Evolutionary conservation across 2,113 vertebrate species (phyloP), one percentile per base, ranked within the genome.

Genomic region (Leiothrix lutea): DNA sequence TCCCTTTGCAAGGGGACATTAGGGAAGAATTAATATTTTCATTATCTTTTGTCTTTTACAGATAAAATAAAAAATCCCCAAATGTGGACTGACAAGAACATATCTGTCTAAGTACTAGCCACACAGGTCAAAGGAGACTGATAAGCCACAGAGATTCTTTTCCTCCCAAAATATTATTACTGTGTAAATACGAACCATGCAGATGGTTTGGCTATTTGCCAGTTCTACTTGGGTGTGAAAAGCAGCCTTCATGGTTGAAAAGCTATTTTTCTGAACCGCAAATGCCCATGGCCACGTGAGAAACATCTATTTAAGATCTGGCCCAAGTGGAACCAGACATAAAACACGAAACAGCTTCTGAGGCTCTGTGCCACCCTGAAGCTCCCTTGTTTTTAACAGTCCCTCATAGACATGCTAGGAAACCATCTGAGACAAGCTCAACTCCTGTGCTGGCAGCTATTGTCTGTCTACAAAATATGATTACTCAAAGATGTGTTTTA

Each of bases 161-260:
- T 82, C 77, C 71, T 90, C 65, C 24, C 56, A 48, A 74, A 96
- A n/a, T 60, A 26, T 75, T 90, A 66, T 80, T 91, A 45, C 80
- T 79, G 17, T 56, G 67, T 88, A 94, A 94, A 95, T 90, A 88
- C 0, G 9, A 92, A 86, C 66, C 36, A 23, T 60, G 57, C 72
- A 94, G 88, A 73, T 84, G 87, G 79, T 81, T 80, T 96, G 96
- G 93, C 75, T 71, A 70, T 87, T 94, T 96, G 80, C 94, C 96
- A 95, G 75, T 66, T 96, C 90, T 73, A 85, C 80, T 92, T 95
- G 89, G 86, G 89, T 97, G 92, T 95, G 95, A 97, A 95, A 97
- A 95, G 86, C 78, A 92, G 83, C 64, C 57, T 97, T 94, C 85
- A 91, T 90, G 92, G 87, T 62, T 92, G 92, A 91, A 91, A 94